A percentile compares a stretch with the other conserved stretches of the same genome.
Evolutionary conservation across 1,140 invertebrate genomes (phyloP).

Genomic region (Acromyrmex heyeri): DNA sequence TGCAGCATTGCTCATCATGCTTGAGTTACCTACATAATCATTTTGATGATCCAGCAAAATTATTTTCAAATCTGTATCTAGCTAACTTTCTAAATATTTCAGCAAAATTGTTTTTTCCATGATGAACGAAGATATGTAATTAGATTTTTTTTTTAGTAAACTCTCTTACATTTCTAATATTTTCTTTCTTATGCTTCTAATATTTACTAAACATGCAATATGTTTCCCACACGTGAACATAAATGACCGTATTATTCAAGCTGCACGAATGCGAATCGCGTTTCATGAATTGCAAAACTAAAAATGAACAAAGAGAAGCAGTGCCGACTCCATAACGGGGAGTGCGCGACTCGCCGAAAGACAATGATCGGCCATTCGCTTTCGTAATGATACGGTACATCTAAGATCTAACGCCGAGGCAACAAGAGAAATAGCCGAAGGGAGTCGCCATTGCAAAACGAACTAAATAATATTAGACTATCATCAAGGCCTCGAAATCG

Average conservation of each 20-base stretch:
- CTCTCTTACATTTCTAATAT: neutral
- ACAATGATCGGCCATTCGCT: conserved; percentile 58
- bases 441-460: conserved; percentile 34
- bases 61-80: no score
- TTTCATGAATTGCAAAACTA: conserved; percentile 61
- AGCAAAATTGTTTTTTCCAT: no score
- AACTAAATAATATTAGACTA: conserved; percentile 43
- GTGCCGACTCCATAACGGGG: conserved; percentile 28
- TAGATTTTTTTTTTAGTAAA: neutral
- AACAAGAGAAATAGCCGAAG: conserved; percentile 17
- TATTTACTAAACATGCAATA: no score
- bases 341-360: conserved; percentile 45
- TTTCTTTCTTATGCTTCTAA: neutral
- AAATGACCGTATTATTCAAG: conserved; percentile 10
- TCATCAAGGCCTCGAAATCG: conserved; percentile 35
- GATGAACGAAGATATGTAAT: neutral
- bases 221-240: neutral
- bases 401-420: conserved; percentile 27
- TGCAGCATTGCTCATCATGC: no score
- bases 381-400: conserved; percentile 50
- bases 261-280: conserved; percentile 2
- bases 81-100: no score
- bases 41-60: no score
- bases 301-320: conserved; percentile 37
- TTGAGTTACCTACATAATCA: no score